Conservation (phyloP, 1,140 invertebrate species). For the Zaprionus capensis region DNA sequence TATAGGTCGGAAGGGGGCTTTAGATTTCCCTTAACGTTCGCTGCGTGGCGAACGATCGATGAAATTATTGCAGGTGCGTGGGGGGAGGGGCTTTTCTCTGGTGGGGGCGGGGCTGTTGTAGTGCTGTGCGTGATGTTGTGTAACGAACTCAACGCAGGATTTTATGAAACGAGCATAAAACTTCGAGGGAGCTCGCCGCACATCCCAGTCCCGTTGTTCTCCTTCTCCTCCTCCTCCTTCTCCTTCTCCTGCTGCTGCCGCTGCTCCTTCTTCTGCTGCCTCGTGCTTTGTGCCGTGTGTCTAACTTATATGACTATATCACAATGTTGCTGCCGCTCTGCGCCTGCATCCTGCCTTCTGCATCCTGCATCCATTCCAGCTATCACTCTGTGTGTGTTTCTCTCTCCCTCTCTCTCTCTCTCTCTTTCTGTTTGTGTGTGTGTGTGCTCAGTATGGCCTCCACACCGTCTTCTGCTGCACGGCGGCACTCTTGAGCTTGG, state of each 20-base stretch:
- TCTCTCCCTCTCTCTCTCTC: constrained; percentile 7
- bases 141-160: constrained; percentile 73
- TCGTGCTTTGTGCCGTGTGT: constrained; percentile 34
- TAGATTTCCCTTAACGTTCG: constrained; percentile 35
- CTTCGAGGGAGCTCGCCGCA: constrained; percentile 73
- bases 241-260: not conserved
- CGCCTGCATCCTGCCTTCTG: constrained; percentile 47
- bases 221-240: not conserved
- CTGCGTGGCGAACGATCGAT: constrained; percentile 47
- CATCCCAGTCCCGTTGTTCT: constrained; percentile 6
- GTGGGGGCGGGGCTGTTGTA: not conserved
- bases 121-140: constrained; percentile 23
- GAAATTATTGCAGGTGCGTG: constrained; percentile 12
- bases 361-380: constrained; percentile 28
- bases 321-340: constrained; percentile 79
- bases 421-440: constrained; percentile 10
- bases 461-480: constrained; percentile 88
- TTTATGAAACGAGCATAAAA: constrained; percentile 83
- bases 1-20: constrained; percentile 2
- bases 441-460: constrained; percentile 88
- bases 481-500: constrained; percentile 84
- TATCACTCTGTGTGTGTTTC: constrained; percentile 53
- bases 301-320: constrained; percentile 81
- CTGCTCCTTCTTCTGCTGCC: constrained; percentile 12
- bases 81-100: not conserved